Conservation (phyloP, 1,140 invertebrate species). For the Zaprionus taronus region DNA sequence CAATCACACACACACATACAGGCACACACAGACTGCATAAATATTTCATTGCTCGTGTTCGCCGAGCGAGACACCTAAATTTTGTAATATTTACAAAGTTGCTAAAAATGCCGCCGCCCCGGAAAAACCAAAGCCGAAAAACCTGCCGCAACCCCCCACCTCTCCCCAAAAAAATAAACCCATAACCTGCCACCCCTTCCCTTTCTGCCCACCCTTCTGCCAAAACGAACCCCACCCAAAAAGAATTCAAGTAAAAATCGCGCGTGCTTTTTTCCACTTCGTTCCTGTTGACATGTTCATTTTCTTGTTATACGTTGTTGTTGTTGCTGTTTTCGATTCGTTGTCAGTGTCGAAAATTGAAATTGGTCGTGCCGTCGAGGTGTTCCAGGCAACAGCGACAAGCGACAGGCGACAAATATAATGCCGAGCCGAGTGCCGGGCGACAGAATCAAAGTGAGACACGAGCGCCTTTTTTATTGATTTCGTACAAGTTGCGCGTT, state of each 20-base stretch:
- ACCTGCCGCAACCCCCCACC: slow-evolving; percentile 19
- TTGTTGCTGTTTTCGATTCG: slow-evolving; percentile 22
- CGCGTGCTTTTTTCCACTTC: slow-evolving; percentile 46
- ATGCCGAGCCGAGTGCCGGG: slow-evolving; percentile 6
- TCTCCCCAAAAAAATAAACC: slow-evolving; percentile 12
- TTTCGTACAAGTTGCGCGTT: slow-evolving; percentile 19
- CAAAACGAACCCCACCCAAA: neutral
- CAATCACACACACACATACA: slow-evolving; percentile 43
- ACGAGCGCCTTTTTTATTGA: slow-evolving; percentile 40
- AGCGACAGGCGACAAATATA: slow-evolving; percentile 32
- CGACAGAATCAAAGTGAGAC: slow-evolving; percentile 39
- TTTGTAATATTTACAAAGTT: slow-evolving; percentile 83
- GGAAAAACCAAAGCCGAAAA: slow-evolving; percentile 36
- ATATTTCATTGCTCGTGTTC: slow-evolving; percentile 76
- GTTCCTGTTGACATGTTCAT: slow-evolving; percentile 79
- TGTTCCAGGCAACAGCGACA: slow-evolving; percentile 27
- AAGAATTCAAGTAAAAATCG: slow-evolving; percentile 69
- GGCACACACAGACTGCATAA: slow-evolving; percentile 62
- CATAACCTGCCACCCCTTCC: slow-evolving; percentile 24
- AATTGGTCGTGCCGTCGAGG: slow-evolving; percentile 42
- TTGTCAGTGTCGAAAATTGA: slow-evolving; percentile 59
- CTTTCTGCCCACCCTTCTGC: neutral
- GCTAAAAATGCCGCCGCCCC: slow-evolving; percentile 64
- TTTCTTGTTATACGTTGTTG: slow-evolving; percentile 69
- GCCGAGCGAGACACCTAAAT: slow-evolving; percentile 79